Evolutionary conservation across 53 echinoderm and acorn worm species (phyloP).

Genomic region (Luidia sarsii): DNA sequence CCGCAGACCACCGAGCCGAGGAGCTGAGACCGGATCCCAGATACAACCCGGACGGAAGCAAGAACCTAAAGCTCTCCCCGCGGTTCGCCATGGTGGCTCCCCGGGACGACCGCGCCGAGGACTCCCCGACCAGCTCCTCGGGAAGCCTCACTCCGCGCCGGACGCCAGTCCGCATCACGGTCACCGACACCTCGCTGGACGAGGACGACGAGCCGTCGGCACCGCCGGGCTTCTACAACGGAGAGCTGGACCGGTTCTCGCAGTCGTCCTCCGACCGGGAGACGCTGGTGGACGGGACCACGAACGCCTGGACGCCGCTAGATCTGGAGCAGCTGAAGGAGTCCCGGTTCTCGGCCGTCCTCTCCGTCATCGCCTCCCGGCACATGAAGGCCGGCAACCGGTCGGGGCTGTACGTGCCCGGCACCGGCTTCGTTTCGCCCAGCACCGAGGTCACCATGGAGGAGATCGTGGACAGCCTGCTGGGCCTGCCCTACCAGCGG

Average conservation of each 20-base stretch:
- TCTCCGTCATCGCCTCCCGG: conserved; percentile 46
- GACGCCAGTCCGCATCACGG: conserved; percentile 36
- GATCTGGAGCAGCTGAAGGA: conserved; percentile 50
- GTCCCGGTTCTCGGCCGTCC: conserved; percentile 55
- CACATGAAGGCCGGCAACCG: conserved; percentile 31
- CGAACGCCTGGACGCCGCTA: conserved; percentile 36
- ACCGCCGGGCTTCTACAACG: background rate
- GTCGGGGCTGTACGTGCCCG: conserved; percentile 25
- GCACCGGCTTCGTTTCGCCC: conserved; percentile 48
- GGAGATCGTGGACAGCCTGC: conserved; percentile 80
- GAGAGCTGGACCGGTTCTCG: conserved; percentile 37
- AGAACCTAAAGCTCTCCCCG: conserved; percentile 47
- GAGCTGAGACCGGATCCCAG: conserved; percentile 58
- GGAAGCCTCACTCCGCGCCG: conserved; percentile 21
- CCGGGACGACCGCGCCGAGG: background rate
- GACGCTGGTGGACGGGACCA: conserved; percentile 36
- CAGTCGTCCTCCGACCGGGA: conserved; percentile 40
- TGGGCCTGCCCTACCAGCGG: conserved; percentile 64
- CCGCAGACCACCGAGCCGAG: background rate
- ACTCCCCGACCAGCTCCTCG: conserved; percentile 2
- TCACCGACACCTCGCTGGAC: conserved; percentile 62
- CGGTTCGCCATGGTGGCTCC: conserved; percentile 50
- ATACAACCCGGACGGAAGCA: conserved; percentile 59
- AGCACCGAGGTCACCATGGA: conserved; percentile 80
- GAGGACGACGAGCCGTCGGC: conserved; percentile 5